Evolutionary conservation across 2,113 vertebrate species (phyloP).

Genomic region (Sciurus niger): DNA sequence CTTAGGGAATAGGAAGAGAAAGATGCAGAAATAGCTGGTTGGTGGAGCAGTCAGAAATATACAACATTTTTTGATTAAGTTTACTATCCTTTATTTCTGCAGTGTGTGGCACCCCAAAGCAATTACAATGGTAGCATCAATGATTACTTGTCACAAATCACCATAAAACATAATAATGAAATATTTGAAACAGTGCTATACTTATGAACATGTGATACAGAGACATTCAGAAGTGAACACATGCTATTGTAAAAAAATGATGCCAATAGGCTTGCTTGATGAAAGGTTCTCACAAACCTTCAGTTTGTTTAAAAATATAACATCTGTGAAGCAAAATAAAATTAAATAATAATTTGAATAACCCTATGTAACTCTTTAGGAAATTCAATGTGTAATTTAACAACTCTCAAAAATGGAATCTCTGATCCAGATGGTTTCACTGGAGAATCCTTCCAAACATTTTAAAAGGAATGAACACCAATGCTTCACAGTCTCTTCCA

Average conservation of each 20-base stretch:
- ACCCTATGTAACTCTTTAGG: background rate
- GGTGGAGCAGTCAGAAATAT: background rate
- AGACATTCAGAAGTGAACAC: background rate
- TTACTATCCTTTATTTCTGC: background rate
- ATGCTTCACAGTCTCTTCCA: background rate
- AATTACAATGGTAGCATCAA: background rate
- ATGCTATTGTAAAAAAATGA: background rate
- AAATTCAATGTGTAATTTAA: background rate
- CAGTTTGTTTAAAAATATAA: background rate
- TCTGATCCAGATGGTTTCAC: background rate
- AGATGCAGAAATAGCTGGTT: background rate
- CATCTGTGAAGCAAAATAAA: background rate
- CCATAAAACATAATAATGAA: background rate
- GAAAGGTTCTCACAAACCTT: background rate
- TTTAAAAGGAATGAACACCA: slow-evolving; percentile 19
- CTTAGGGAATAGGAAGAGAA: background rate
- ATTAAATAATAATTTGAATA: slow-evolving; percentile 2
- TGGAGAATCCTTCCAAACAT: background rate
- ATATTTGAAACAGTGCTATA: background rate
- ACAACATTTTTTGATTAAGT: background rate
- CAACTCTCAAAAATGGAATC: background rate
- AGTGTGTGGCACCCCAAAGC: background rate
- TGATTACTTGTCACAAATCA: background rate
- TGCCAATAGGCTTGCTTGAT: background rate
- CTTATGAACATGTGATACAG: background rate